Evolutionary conservation across 1,140 invertebrate genomes (phyloP).

Genomic region (Drosophila obscura): DNA sequence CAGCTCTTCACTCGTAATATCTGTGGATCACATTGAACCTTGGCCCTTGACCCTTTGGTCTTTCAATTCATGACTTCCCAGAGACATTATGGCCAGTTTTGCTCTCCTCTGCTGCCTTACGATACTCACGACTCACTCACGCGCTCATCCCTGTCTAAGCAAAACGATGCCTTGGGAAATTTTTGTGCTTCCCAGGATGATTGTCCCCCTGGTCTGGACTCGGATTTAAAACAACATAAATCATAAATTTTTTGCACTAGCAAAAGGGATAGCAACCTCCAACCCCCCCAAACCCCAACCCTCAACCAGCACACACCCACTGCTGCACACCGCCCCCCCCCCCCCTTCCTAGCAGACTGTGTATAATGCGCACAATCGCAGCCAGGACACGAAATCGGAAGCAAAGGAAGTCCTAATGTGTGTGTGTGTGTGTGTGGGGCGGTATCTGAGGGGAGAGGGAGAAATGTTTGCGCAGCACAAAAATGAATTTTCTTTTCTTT

Average conservation of each 20-base stretch:
- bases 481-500: conserved; percentile 57
- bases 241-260: conserved; percentile 54
- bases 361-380: conserved; percentile 72
- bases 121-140: not conserved
- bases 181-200: conserved; percentile 20
- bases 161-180: conserved; percentile 39
- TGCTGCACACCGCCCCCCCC: not conserved
- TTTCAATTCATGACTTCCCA: too few species aligned
- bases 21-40: too few species aligned
- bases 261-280: conserved; percentile 12
- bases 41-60: too few species aligned
- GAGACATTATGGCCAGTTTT: too few species aligned
- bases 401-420: conserved; percentile 51
- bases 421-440: not conserved
- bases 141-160: not conserved
- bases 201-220: conserved; percentile 32
- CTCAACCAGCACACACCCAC: not conserved
- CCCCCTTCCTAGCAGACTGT: conserved; percentile 28
- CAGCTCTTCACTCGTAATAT: too few species aligned
- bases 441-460: not conserved
- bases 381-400: conserved; percentile 62
- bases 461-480: conserved; percentile 66
- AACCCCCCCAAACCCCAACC: conserved; percentile 4
- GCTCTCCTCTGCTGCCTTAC: too few species aligned
- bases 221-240: conserved; percentile 65